Base-by-base conservation (phyloP, 1,140 invertebrate genomes). In the Trichonephila clavata region DNA sequence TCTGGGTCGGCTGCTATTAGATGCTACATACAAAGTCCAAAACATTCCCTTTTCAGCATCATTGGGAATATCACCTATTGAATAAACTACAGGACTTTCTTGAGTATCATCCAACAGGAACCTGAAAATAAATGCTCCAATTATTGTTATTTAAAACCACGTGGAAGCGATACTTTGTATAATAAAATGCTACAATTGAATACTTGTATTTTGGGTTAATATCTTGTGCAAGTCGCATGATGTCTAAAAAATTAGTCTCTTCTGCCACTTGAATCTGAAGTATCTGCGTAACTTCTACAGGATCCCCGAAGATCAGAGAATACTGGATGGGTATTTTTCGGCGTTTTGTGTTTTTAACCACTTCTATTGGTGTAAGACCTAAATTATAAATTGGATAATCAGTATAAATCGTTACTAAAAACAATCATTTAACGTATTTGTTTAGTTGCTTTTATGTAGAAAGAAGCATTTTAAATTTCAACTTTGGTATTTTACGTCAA, bases 41-140 rank as follows among this genome's bases (percentile, higher is more conserved):
- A 59, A 93, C 27, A 89, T 57, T 57, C 92, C 92, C 43, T 86
- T 65, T 50, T 93, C 92, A 18, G 77, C 68, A 50, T 93, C 92
- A 68, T 89, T 93, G 0, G 86, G n/a, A 3, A 93, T 60, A 8
- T 59, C 86, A 16, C 92, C 92, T 24, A 93, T 88, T 2, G 92
- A 88, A 43, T 81, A 93, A 1, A 93, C 92, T 0, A 32, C 21
- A 5, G 86, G 84, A 18, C 21, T 2, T 20, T 10, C 59, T 21
- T 21, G 10, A 3, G n/a, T 32, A 5, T 21, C n/a, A 61, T 86
- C 63, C 20, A 63, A 20, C 2, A 6, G 8, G 71, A 93, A 93
- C 91, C 83, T 93, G 18, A 86, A 7, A 27, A 84, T 21, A 61
- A 61, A 61, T 0, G 0, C 13, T 61, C 6, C 16, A 10, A n/a